Base-by-base conservation (phyloP, 2,888 invertebrate species). In the Cataglyphis albicans region DNA sequence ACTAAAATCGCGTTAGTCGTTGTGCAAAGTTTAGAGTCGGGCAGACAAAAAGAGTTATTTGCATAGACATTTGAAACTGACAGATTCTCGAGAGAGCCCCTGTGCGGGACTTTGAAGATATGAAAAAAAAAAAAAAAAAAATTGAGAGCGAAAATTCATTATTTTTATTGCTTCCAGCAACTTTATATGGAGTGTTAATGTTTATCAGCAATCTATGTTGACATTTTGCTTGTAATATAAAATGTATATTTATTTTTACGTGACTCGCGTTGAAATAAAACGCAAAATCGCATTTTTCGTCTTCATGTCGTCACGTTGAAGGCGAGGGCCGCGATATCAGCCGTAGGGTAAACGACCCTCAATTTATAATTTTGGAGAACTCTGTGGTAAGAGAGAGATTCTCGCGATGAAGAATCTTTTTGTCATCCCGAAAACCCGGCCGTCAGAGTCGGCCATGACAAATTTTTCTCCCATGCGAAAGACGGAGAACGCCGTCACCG, bases 381-480 rank as follows among this genome's bases (percentile, higher is more conserved):
- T 29, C 21, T 7, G 6, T 25, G 2, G 7, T 10, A 32, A 18
- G 6, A 32, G 29, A 32, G 29, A 5, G 15, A n/a, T 64, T 64
- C 7, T n/a, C 25, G 70, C 70, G 76, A 29, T 29, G 21, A n/a
- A 41, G 15, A 32, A 3, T 3, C 1, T n/a, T 78, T 70, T 65
- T 29, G 41, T 35, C 9, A 67, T 15, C 18, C 25, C 18, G 9
- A 12, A 68, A 83, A 80, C 41, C 48, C 21, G n/a, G 12, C 29
- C 15, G n/a, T 12, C 18, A n/a, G n/a, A 61, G 21, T 59, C 18
- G 25, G 18, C 10, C 15, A 10, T 59, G 81, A 83, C 55, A 68
- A 81, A 74, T 78, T 84, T 74, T 52, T n/a, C 52, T 52, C n/a
- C 35, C 35, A 74, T 67, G 84, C 52, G 48, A 57, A 44, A 63